Evolutionary conservation across 2,113 vertebrate genomes (phyloP).

Genomic region (Neolamprologus kungweensis): DNA sequence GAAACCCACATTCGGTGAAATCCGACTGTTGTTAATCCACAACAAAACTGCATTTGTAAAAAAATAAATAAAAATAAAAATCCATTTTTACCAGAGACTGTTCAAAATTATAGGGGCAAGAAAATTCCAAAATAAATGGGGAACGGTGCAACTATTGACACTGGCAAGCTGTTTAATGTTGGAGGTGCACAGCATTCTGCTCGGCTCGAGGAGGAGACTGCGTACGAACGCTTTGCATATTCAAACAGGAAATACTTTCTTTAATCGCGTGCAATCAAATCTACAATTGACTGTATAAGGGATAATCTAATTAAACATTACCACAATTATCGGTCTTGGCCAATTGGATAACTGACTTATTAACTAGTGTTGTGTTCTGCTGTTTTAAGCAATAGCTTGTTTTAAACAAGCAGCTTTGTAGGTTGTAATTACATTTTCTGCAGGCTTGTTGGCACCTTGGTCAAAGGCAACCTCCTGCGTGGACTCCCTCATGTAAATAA

Average conservation of each 20-base stretch:
- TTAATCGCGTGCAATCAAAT: neutral
- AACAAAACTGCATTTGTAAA: conserved; percentile 20
- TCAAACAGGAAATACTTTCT: neutral
- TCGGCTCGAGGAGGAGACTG: neutral
- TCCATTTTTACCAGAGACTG: neutral
- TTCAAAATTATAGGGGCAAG: neutral
- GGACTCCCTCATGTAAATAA: conserved; percentile 57
- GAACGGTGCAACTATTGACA: neutral
- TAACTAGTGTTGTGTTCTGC: neutral
- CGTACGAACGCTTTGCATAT: neutral
- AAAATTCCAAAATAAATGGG: neutral
- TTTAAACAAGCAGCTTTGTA: conserved; percentile 15
- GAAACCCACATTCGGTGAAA: conserved; percentile 4
- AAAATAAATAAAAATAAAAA: conserved; percentile 7
- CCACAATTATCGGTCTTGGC: neutral
- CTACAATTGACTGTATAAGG: neutral
- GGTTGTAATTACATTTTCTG: conserved; percentile 54
- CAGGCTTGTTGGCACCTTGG: conserved; percentile 48
- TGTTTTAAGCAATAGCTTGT: neutral
- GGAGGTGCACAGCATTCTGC: neutral
- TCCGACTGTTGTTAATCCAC: conserved; percentile 36
- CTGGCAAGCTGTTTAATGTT: neutral
- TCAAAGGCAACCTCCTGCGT: conserved; percentile 51
- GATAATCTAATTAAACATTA: neutral
- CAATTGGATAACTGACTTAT: neutral